Base-by-base conservation (phyloP, 2,888 invertebrate species). In the Copidosoma aretas region DNA sequence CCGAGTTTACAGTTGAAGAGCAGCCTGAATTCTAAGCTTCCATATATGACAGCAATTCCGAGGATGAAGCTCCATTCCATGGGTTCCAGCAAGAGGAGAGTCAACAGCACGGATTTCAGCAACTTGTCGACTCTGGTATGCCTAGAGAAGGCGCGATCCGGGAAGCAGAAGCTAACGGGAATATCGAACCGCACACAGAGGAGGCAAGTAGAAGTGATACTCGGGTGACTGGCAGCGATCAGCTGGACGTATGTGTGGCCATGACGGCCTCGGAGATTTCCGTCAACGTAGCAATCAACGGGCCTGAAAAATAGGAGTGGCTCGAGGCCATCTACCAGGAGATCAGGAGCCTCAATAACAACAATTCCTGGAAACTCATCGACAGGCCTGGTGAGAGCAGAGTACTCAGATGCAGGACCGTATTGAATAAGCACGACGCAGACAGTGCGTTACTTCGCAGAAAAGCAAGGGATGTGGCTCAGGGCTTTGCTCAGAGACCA, bases 401-500 rank as follows among this genome's bases (percentile, higher is more conserved):
- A 17, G 19, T 57, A 1, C 5, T 39, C 1, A 5, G 19, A 12
- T 8, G 41, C 19, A 15, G 39, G 15, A 57, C 4, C 12, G 32
- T 57, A 2, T 17, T 39, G n/a, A 60, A 66, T 22, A 65, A 65
- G 25, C 43, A 54, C 19, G 46, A 49, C 12, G 54, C 25, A 1
- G 22, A 58, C 8, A 59, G 65, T 1, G 21, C 58, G 0, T 4
- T 64, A 1, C 46, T 17, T 17, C 62, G 65, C 15, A 51, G 60
- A 2, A 68, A 68, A 49, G 64, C 68, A 10, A 56, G 68, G 8
- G 22, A 54, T 5, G 69, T 69, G 1, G 65, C 69, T 5, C 57
- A 62, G 21, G 69, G 69, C n/a, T 68, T 68, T 15, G 3, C 62
- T 2, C 67, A 64, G 15, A 52, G n/a, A 43, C 60, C 64, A 2